Conservation (phyloP, 2,113 vertebrate species). For the Coreoperca whiteheadi region DNA sequence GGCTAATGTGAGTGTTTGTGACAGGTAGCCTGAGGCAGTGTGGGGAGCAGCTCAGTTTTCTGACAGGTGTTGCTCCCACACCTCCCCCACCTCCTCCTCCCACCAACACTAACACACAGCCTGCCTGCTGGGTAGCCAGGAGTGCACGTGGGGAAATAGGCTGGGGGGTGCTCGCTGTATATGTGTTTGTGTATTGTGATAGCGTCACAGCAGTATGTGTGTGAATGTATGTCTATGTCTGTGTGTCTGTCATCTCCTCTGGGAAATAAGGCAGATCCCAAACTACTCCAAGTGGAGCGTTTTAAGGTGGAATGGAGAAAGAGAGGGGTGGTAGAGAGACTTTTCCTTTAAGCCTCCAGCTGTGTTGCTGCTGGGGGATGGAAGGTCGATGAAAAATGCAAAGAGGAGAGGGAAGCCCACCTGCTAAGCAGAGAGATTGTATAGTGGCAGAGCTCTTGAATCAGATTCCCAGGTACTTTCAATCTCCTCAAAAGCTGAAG, state of each 20-base stretch:
- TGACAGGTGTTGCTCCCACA: conserved; percentile 61
- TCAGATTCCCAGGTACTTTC: conserved; percentile 20
- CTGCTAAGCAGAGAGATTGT: conserved; percentile 43
- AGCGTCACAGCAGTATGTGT: conserved; percentile 1
- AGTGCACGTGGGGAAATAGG: conserved; percentile 13
- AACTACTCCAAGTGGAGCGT: conserved; percentile 30
- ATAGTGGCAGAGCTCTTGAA: conserved; percentile 17
- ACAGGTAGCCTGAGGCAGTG: conserved; percentile 68
- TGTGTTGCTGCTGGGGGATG: conserved; percentile 30
- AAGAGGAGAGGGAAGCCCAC: conserved; percentile 47
- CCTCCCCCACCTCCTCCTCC: conserved; percentile 28
- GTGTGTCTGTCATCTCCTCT: conserved; percentile 20
- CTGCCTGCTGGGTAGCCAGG: conserved; percentile 30
- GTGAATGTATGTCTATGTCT: neutral
- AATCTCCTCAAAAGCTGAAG: conserved; percentile 34
- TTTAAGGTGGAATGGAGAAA: conserved; percentile 30
- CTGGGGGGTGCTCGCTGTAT: neutral
- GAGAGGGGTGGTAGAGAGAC: neutral
- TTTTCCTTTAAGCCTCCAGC: conserved; percentile 52
- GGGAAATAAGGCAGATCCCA: conserved; percentile 32
- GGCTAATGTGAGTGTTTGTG: conserved; percentile 72
- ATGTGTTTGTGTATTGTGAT: conserved; percentile 19
- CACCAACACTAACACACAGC: conserved; percentile 34
- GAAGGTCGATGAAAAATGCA: conserved; percentile 45
- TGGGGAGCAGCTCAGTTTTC: conserved; percentile 51